Evolutionary conservation across 2,113 vertebrate genomes (phyloP).

Genomic region (Climacteris rufus): DNA sequence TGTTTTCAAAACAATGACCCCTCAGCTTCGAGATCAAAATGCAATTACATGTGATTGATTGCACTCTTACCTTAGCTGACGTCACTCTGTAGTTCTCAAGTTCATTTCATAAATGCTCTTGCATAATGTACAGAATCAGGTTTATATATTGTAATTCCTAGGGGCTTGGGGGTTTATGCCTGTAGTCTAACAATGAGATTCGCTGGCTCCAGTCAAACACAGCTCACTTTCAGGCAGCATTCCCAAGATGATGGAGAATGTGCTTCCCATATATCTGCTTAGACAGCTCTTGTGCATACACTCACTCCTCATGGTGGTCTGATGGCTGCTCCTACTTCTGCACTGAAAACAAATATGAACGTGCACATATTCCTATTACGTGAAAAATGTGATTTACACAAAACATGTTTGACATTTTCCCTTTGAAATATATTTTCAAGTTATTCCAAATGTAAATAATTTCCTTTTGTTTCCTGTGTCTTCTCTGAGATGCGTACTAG

Average conservation of each 20-base stretch:
- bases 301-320: not conserved
- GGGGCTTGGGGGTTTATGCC: not conserved
- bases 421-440: not conserved
- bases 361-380: not conserved
- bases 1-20: not conserved
- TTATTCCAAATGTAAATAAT: not conserved
- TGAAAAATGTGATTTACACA: not conserved
- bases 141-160: not conserved
- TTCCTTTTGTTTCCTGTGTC: not conserved
- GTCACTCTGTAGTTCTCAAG: not conserved
- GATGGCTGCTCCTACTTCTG: not conserved
- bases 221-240: not conserved
- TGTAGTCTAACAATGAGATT: not conserved
- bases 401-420: not conserved
- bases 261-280: not conserved
- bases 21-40: not conserved
- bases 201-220: not conserved
- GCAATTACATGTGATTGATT: not conserved
- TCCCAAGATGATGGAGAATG: not conserved
- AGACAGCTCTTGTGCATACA: not conserved
- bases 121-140: not conserved
- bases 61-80: not conserved
- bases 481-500: not conserved
- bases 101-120: not conserved
- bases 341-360: not conserved